Percentiles rank a stretch among this genome's conserved stretches.
phyloP scores from a whole-genome alignment of 1,140 invertebrate genomes.

The Cydia amplana region DNA sequence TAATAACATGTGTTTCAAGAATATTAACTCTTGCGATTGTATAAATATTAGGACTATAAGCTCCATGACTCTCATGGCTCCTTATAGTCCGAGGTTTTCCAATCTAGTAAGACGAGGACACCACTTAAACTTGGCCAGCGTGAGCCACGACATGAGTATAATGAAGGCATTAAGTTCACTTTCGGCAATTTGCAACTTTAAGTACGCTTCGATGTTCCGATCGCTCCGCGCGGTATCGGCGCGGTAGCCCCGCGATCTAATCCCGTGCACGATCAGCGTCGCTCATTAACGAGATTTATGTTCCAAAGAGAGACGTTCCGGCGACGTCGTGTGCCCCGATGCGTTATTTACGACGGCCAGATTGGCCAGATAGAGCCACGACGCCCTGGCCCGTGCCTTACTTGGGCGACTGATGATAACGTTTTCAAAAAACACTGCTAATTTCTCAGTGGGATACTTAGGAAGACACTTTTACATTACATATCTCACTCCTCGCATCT shows the following conservation, averaged over 20 bases:
- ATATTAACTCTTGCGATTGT: neutral
- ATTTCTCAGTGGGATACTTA: neutral
- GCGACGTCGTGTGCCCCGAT: slow-evolving; percentile 59
- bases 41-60: neutral
- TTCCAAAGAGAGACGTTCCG: slow-evolving; percentile 65
- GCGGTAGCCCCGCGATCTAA: slow-evolving; percentile 60
- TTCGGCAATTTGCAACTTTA: slow-evolving; percentile 20
- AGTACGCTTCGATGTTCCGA: slow-evolving; percentile 39
- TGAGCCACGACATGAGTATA: slow-evolving; percentile 15
- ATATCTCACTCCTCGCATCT: neutral
- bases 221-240: slow-evolving; percentile 39
- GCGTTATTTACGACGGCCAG: slow-evolving; percentile 71
- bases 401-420: slow-evolving; percentile 39
- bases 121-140: neutral
- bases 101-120: neutral
- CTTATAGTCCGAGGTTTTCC: neutral
- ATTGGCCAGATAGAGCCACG: slow-evolving; percentile 59
- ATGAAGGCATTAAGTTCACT: slow-evolving; percentile 10
- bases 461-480: neutral
- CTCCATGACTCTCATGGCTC: neutral
- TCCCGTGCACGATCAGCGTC: slow-evolving; percentile 64
- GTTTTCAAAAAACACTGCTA: slow-evolving; percentile 18
- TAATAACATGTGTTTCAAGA: no score
- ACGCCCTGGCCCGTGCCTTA: slow-evolving; percentile 52
- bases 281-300: slow-evolving; percentile 77